These are phyloP conservation scores for Thyatira batis DNA, from an alignment of 2,888 invertebrate genomes.

Conservation along the genomic window DNA sequence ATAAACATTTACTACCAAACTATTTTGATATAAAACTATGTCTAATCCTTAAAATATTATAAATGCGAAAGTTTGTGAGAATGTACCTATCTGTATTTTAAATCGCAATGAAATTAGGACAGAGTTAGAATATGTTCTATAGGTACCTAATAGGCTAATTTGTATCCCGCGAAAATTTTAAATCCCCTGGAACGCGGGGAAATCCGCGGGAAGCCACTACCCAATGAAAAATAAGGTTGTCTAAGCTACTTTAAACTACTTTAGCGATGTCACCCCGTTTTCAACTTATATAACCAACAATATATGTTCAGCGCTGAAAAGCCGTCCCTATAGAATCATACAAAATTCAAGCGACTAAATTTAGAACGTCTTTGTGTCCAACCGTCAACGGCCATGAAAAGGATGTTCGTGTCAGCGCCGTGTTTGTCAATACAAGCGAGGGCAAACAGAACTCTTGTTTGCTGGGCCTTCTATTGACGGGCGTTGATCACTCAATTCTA, in stretches of 20 bases:
- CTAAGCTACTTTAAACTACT: no score
- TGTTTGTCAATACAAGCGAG: conserved; percentile 37
- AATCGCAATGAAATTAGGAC: no score
- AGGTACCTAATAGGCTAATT: no score
- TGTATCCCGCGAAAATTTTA: no score
- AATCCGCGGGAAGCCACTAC: no score
- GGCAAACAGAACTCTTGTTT: conserved; percentile 43
- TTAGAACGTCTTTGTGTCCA: conserved; percentile 32
- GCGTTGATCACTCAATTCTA: conserved; percentile 12
- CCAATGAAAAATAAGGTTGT: no score
- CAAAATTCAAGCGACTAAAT: conserved; percentile 33
- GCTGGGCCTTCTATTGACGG: conserved; percentile 13
- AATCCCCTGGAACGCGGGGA: no score
- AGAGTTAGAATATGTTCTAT: no score
- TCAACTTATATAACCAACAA: background rate
- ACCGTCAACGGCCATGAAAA: conserved; percentile 39
- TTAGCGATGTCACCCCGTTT: no score
- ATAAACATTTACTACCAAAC: background rate
- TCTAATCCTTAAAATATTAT: no score
- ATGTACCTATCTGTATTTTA: background rate
- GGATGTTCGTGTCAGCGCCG: conserved; percentile 53
- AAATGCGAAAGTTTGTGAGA: no score
- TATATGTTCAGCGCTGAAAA: background rate
- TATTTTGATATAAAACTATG: no score
- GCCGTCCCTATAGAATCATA: conserved; percentile 15